Evolutionary conservation across 2,888 invertebrate species (phyloP).

Genomic region (Apantesis nais): DNA sequence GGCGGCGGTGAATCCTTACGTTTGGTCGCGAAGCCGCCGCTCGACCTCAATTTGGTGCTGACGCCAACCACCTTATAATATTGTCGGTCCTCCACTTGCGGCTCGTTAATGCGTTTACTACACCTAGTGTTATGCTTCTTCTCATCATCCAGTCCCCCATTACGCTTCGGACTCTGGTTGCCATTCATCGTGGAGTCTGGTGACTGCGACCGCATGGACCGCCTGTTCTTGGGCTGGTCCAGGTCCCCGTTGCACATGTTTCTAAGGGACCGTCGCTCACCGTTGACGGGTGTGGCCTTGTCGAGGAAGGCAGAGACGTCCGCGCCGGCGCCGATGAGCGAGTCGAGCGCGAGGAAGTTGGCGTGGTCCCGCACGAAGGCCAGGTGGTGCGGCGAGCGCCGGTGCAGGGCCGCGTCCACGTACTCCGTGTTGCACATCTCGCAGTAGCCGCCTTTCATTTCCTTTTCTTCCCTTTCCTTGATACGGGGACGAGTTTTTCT

Average conservation of each 20-base stretch:
- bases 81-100: conserved; percentile 69
- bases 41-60: conserved; percentile 88
- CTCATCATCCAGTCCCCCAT: conserved; percentile 67
- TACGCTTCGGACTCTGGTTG: conserved; percentile 64
- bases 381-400: conserved; percentile 90
- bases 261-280: conserved; percentile 71
- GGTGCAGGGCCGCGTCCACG: conserved; percentile 88
- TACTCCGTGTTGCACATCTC: conserved; percentile 93
- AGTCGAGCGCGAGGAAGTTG: conserved; percentile 91
- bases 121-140: conserved; percentile 70
- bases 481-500: conserved; percentile 79
- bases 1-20: conserved; percentile 74
- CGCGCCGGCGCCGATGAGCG: conserved; percentile 88
- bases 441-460: conserved; percentile 88
- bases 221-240: conserved; percentile 58
- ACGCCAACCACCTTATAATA: conserved; percentile 91
- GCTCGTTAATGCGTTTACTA: conserved; percentile 58
- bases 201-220: conserved; percentile 65
- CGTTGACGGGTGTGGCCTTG: conserved; percentile 78
- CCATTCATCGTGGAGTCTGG: conserved; percentile 67
- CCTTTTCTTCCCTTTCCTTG: conserved; percentile 76
- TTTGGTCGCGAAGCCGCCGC: conserved; percentile 73
- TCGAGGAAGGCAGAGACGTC: conserved; percentile 89
- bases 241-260: conserved; percentile 74
- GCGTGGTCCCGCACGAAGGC: conserved; percentile 90